phyloP scores from a whole-genome alignment of 2,888 invertebrate species.

The Eupelmus urozonus region DNA sequence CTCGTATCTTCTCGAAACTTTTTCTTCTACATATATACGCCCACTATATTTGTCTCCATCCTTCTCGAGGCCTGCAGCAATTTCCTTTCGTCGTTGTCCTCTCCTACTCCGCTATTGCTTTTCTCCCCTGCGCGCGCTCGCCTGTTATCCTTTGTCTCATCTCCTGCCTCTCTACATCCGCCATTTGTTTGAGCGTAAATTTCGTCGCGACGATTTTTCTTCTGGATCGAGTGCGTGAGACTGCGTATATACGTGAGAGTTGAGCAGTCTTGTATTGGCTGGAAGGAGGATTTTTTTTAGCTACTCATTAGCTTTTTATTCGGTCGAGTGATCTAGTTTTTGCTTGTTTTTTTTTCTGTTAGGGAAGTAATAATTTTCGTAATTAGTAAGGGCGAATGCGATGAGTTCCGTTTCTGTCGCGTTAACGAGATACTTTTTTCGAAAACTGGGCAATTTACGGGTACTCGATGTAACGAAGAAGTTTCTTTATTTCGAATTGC shows the following conservation, averaged over 20 bases:
- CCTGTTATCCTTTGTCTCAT: not conserved
- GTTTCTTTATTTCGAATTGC: too few relatives aligned
- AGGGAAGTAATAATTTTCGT: too few relatives aligned
- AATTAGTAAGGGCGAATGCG: too few relatives aligned
- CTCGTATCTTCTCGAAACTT: conserved; percentile 24
- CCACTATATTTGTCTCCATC: conserved; percentile 49
- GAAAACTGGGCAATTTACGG: too few relatives aligned
- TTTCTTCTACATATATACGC: conserved; percentile 12
- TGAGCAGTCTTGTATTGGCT: too few relatives aligned
- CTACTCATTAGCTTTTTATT: not conserved
- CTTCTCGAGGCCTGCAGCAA: conserved; percentile 31
- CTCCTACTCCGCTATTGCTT: conserved; percentile 3
- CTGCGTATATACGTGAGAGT: too few relatives aligned
- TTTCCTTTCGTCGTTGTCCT: conserved; percentile 36
- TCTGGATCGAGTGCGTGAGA: too few relatives aligned
- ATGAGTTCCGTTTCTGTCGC: too few relatives aligned
- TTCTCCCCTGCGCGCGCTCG: not conserved
- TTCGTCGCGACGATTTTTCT: conserved; percentile 48
- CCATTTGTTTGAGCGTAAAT: conserved; percentile 50
- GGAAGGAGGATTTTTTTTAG: too few relatives aligned
- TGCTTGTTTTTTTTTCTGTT: not conserved
- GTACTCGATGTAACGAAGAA: too few relatives aligned
- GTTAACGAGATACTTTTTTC: too few relatives aligned
- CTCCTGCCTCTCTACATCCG: too few relatives aligned
- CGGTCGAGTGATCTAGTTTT: not conserved